Evolutionary conservation across 2,888 invertebrate species (phyloP).

Genomic region (Rhagium mordax): DNA sequence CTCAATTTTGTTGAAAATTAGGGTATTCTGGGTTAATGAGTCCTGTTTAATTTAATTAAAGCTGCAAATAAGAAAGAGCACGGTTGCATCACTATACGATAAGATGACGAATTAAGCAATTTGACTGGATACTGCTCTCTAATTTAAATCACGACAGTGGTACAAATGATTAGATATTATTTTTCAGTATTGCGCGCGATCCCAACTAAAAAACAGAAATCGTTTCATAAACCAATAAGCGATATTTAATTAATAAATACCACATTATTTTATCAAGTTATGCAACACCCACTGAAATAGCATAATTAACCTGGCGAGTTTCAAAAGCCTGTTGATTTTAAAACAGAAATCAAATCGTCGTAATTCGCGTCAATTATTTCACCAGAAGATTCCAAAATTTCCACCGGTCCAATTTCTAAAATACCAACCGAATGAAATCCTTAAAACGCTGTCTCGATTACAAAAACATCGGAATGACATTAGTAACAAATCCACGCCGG

Average conservation of each 20-base stretch:
- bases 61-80: no score
- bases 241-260: background rate
- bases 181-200: background rate
- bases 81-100: no score
- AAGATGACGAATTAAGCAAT: no score
- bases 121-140: background rate
- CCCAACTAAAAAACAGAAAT: background rate
- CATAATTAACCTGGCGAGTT: background rate
- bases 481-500: slow-evolving; percentile 46
- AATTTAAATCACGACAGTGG: background rate
- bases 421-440: background rate
- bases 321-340: background rate
- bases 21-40: no score
- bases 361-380: background rate
- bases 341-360: background rate
- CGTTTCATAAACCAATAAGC: no score
- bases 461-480: slow-evolving; percentile 51
- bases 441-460: slow-evolving; percentile 21
- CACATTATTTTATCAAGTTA: background rate
- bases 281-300: background rate
- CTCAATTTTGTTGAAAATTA: no score
- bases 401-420: background rate
- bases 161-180: background rate
- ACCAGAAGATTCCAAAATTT: background rate
- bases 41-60: no score